Conservation (phyloP, 1,140 invertebrate genomes). For the Schlechtendalia chinensis region DNA sequence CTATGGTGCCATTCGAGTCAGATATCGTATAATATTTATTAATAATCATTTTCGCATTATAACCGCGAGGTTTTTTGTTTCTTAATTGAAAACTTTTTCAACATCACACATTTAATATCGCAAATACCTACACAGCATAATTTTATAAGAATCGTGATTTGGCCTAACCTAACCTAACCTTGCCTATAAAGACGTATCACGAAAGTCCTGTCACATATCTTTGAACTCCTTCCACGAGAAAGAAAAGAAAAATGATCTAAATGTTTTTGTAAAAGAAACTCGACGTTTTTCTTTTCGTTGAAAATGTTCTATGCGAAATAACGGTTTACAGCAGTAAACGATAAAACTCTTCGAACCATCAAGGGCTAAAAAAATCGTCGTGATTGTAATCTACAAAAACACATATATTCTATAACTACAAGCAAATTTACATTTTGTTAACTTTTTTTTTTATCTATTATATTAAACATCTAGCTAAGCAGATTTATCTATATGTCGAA, state of each 20-base stretch:
- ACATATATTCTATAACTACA: background rate
- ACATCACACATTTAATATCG: background rate
- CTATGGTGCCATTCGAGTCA: no score
- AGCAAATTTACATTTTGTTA: background rate
- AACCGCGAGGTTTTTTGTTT: background rate
- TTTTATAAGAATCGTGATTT: background rate
- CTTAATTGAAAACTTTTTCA: background rate
- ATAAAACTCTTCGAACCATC: background rate
- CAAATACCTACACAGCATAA: background rate
- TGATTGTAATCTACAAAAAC: background rate
- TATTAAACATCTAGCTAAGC: background rate
- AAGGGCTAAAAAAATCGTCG: background rate
- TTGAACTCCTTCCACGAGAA: background rate
- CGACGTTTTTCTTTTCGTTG: background rate
- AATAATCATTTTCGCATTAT: no score
- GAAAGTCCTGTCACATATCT: background rate
- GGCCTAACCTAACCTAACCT: no score
- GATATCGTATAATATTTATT: no score
- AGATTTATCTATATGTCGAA: background rate
- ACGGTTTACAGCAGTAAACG: background rate
- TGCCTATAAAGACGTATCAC: conserved; percentile 9
- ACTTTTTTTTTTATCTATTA: background rate
- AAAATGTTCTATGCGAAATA: background rate
- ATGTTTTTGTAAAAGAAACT: background rate
- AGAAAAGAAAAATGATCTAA: conserved; percentile 29